phyloP scores from a whole-genome alignment of 2,888 invertebrate species.

The Platycheirus albimanus region DNA sequence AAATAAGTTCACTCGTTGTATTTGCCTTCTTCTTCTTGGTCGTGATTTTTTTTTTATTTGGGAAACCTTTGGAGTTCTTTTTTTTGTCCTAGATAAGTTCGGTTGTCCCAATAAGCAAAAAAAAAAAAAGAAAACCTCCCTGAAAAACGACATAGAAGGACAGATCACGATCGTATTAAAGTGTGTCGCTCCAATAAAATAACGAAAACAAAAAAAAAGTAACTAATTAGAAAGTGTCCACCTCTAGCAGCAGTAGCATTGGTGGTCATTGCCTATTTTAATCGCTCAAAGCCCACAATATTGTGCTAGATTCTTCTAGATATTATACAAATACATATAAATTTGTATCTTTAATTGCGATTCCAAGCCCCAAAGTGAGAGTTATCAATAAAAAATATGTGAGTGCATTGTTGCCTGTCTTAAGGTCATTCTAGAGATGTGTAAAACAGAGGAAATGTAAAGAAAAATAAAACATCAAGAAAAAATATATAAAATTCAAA shows the following conservation, averaged over 20 bases:
- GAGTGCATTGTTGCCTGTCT: constrained; percentile 38
- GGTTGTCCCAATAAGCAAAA: constrained; percentile 26
- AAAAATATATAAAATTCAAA: constrained; percentile 39
- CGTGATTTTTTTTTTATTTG: constrained; percentile 59
- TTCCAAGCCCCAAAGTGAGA: constrained; percentile 58
- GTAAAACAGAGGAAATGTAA: constrained; percentile 67
- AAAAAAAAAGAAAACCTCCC: constrained; percentile 36
- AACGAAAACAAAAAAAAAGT: constrained; percentile 9
- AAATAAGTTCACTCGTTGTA: constrained; percentile 3
- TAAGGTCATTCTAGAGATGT: constrained; percentile 70
- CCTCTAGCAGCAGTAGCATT: neutral
- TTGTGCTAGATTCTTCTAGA: constrained; percentile 52
- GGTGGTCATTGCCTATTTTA: constrained; percentile 51
- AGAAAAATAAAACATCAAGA: neutral
- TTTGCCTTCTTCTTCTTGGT: constrained; percentile 32
- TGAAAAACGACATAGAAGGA: constrained; percentile 45
- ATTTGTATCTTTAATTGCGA: constrained; percentile 26
- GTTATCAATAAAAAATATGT: constrained; percentile 29
- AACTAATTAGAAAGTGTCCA: constrained; percentile 60
- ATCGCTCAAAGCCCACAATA: constrained; percentile 33
- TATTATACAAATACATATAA: constrained; percentile 31
- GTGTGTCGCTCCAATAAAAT: constrained; percentile 30
- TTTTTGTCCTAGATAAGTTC: constrained; percentile 43
- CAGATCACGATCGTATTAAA: constrained; percentile 53
- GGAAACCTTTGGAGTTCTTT: constrained; percentile 34